A percentile compares a stretch with the other conserved stretches of the same genome.
Conservation (phyloP, 2,888 invertebrate genomes). For the Stomorhina lunata region DNA sequence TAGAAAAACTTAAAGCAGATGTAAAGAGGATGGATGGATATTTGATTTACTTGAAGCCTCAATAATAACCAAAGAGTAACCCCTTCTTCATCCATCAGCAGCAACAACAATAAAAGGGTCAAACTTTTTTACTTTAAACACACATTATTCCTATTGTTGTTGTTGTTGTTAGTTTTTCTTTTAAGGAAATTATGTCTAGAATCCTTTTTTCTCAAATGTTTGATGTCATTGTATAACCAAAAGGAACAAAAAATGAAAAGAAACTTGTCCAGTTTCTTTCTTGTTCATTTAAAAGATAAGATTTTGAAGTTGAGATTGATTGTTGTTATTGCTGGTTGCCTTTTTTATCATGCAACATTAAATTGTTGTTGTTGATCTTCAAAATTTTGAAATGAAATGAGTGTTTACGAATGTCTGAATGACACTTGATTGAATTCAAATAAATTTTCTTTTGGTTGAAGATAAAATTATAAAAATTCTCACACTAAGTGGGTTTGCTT, state of each 20-base stretch:
- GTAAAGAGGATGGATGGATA: constrained; percentile 12
- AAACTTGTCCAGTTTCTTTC: constrained; percentile 50
- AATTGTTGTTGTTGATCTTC: constrained; percentile 26
- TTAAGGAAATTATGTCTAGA: background rate
- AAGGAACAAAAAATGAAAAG: background rate
- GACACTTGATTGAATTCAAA: constrained; percentile 60
- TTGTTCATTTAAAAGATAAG: constrained; percentile 30
- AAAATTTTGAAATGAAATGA: too few relatives aligned
- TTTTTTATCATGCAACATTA: constrained; percentile 44
- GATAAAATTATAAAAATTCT: constrained; percentile 49
- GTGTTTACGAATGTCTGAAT: constrained; percentile 22
- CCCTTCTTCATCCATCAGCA: constrained; percentile 25
- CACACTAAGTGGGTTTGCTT: constrained; percentile 9
- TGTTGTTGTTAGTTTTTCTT: constrained; percentile 1
- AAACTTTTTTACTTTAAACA: constrained; percentile 39
- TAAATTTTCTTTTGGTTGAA: constrained; percentile 20
- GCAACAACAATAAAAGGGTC: constrained; percentile 49
- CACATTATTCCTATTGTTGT: constrained; percentile 25
- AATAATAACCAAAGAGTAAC: too few relatives aligned
- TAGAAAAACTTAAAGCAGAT: constrained; percentile 38
- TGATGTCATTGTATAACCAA: constrained; percentile 36
- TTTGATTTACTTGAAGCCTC: constrained; percentile 30
- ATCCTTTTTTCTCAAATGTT: constrained; percentile 29
- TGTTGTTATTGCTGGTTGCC: too few relatives aligned
- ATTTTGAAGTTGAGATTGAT: too few relatives aligned